Percentiles rank a stretch among this genome's conserved stretches.
These are phyloP conservation scores for Zenarchopterus dispar DNA, from an alignment of 2,797 vertebrate genomes.

Conservation along the genomic window DNA sequence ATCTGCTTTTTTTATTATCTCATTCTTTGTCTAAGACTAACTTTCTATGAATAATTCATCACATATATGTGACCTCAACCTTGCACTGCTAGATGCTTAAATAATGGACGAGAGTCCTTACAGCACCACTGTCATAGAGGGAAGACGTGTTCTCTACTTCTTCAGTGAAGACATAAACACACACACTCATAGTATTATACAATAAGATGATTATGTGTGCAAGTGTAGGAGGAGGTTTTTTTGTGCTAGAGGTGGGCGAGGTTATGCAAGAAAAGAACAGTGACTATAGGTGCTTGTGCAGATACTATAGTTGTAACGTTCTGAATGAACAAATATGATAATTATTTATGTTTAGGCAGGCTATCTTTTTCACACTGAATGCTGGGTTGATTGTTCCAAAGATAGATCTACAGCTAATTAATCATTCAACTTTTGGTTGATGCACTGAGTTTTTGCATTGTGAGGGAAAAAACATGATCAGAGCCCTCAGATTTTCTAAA, in stretches of 20 bases:
- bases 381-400: too few relatives aligned
- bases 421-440: too few relatives aligned
- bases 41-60: conserved; percentile 37
- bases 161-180: not conserved
- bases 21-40: not conserved
- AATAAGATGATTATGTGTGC: not conserved
- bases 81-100: conserved; percentile 15
- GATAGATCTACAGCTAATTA: too few relatives aligned
- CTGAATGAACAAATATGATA: too few relatives aligned
- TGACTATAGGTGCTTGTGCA: too few relatives aligned
- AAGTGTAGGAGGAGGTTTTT: not conserved
- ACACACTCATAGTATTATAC: not conserved
- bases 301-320: too few relatives aligned
- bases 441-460: too few relatives aligned
- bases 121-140: not conserved
- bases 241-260: not conserved
- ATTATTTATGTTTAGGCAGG: too few relatives aligned
- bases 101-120: conserved; percentile 44
- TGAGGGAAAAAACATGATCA: too few relatives aligned
- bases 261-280: too few relatives aligned
- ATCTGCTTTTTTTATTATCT: not conserved
- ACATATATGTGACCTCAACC: conserved; percentile 11
- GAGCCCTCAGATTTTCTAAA: too few relatives aligned
- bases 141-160: not conserved
- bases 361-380: too few relatives aligned